phyloP scores from a whole-genome alignment of 1,140 invertebrate species.

The Nasonia giraulti region DNA sequence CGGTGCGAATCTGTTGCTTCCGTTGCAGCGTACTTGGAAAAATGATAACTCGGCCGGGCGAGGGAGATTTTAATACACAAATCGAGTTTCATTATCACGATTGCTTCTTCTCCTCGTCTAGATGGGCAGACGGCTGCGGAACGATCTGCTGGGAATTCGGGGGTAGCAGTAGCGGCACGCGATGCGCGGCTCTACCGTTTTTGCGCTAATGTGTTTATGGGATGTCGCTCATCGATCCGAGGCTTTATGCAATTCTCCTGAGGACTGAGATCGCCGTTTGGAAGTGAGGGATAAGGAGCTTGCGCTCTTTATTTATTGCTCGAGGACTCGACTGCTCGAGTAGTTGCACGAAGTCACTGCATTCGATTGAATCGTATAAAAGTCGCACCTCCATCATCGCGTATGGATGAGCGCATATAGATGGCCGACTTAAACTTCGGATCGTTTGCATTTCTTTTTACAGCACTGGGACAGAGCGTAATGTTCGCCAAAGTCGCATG shows the following conservation, averaged over 20 bases:
- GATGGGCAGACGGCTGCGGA: neutral
- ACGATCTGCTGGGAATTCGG: slow-evolving; percentile 26
- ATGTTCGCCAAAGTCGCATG: too few relatives aligned
- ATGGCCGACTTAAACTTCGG: too few relatives aligned
- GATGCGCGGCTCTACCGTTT: neutral
- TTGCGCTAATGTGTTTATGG: neutral
- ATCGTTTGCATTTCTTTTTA: too few relatives aligned
- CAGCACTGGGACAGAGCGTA: too few relatives aligned
- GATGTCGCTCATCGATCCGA: slow-evolving; percentile 33
- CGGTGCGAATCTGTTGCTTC: slow-evolving; percentile 41
- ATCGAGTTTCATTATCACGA: slow-evolving; percentile 46
- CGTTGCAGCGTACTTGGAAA: neutral
- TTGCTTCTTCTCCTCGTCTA: slow-evolving; percentile 2
- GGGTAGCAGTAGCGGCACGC: slow-evolving; percentile 4
- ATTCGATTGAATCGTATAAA: too few relatives aligned
- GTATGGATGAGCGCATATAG: too few relatives aligned
- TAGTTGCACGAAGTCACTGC: too few relatives aligned
- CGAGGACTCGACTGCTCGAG: too few relatives aligned
- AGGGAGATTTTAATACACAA: slow-evolving; percentile 12
- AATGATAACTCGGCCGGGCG: neutral
- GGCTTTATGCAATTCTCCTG: slow-evolving; percentile 33
- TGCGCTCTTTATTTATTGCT: too few relatives aligned
- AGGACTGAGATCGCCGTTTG: neutral
- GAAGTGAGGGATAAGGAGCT: too few relatives aligned
- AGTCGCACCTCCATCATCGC: too few relatives aligned